A percentile compares a stretch with the other conserved stretches of the same genome.
phyloP scores from a whole-genome alignment of 2,797 vertebrate genomes.

The Gadopsis bispinosus region DNA sequence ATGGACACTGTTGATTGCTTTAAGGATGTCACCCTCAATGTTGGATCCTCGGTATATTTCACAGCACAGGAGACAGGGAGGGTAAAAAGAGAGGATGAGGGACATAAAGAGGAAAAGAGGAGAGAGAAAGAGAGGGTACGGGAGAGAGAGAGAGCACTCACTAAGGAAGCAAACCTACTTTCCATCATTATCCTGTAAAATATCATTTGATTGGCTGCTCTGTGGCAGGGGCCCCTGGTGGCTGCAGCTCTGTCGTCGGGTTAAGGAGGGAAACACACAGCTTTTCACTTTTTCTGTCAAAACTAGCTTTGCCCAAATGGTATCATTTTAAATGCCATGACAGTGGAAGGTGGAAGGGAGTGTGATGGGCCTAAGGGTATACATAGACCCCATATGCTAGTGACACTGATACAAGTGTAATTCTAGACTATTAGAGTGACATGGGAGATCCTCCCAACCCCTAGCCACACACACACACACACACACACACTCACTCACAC shows the following conservation, averaged over 20 bases:
- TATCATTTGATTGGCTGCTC: constrained; percentile 88
- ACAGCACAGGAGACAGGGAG: constrained; percentile 24
- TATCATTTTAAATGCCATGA: constrained; percentile 96
- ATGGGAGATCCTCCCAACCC: constrained; percentile 87
- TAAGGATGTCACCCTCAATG: constrained; percentile 4
- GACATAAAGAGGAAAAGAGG: background rate
- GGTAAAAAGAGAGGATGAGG: constrained; percentile 12
- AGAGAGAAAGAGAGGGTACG: constrained; percentile 9
- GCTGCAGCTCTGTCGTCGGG: constrained; percentile 85
- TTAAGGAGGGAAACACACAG: constrained; percentile 86
- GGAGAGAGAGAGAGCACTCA: constrained; percentile 40
- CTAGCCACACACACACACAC: constrained; percentile 47
- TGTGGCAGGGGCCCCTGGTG: constrained; percentile 87
- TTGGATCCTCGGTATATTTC: constrained; percentile 25
- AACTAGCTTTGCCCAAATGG: constrained; percentile 93
- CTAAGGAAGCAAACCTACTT: constrained; percentile 80
- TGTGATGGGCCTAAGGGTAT: constrained; percentile 94
- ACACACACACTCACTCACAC: constrained; percentile 21
- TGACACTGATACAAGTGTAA: constrained; percentile 98
- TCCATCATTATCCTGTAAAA: constrained; percentile 91
- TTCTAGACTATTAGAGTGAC: constrained; percentile 97
- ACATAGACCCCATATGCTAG: constrained; percentile 95
- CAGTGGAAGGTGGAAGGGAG: constrained; percentile 89
- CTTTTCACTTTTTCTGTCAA: constrained; percentile 89
- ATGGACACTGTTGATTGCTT: constrained; percentile 20